These are phyloP conservation scores for Mythimna albipuncta DNA, from an alignment of 2,888 invertebrate genomes.

Conservation along the genomic window DNA sequence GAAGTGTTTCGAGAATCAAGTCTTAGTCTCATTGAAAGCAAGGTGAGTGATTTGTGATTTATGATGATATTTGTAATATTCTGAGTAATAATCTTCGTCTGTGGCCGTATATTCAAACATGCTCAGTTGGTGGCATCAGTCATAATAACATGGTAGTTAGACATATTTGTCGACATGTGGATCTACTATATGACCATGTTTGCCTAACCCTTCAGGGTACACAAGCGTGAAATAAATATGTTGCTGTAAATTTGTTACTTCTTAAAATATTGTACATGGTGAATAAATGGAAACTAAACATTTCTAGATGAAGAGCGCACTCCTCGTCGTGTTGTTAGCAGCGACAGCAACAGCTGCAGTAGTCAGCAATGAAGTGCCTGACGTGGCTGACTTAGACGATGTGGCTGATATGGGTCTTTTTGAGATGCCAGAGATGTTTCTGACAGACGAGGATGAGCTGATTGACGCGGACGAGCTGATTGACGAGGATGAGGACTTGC, in stretches of 20 bases:
- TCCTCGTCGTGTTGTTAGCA: constrained; percentile 23
- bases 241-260: too few relatives aligned
- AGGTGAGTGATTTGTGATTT: constrained; percentile 6
- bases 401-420: neutral
- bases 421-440: neutral
- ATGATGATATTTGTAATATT: too few relatives aligned
- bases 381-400: neutral
- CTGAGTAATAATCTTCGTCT: too few relatives aligned
- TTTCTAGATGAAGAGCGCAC: constrained; percentile 32
- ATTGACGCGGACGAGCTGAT: neutral
- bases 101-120: too few relatives aligned
- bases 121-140: too few relatives aligned
- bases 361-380: constrained; percentile 9
- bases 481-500: neutral
- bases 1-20: constrained; percentile 1
- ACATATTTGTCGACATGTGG: too few relatives aligned
- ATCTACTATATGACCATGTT: too few relatives aligned
- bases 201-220: too few relatives aligned
- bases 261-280: neutral
- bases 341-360: constrained; percentile 24
- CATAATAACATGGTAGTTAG: too few relatives aligned
- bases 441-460: neutral
- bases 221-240: too few relatives aligned
- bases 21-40: neutral
- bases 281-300: neutral